Percentiles rank a stretch among this genome's conserved stretches.
phyloP scores from a whole-genome alignment of 2,888 invertebrate species.

The Acanthosepion lycidas region DNA sequence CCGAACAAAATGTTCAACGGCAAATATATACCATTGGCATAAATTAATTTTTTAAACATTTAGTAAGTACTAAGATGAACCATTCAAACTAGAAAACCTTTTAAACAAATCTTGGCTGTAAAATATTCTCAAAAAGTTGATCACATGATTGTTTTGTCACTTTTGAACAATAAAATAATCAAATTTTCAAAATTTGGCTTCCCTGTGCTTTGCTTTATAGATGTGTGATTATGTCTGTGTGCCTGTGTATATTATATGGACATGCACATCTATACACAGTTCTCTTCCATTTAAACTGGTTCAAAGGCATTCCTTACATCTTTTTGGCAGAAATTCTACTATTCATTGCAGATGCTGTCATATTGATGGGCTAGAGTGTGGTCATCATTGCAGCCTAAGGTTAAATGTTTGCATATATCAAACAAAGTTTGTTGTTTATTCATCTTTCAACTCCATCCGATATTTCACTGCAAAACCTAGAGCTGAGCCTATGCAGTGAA shows the following conservation, averaged over 20 bases:
- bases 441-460: conserved; percentile 39
- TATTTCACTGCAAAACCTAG: not conserved
- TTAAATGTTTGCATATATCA: conserved; percentile 2
- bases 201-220: not conserved
- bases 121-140: not conserved
- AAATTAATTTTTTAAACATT: not conserved
- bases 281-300: not conserved
- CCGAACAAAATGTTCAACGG: conserved; percentile 33
- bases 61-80: not conserved
- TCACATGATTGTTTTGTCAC: not conserved
- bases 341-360: not conserved
- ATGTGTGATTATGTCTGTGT: not conserved
- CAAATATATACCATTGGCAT: not conserved
- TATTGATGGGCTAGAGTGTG: not conserved
- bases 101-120: not conserved
- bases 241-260: not conserved
- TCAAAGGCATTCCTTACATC: conserved; percentile 43
- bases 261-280: not conserved
- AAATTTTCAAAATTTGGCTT: not conserved
- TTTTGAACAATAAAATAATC: not conserved
- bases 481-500: conserved; percentile 33
- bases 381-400: conserved; percentile 33
- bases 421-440: not conserved
- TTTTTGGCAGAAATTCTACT: not conserved
- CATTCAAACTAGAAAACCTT: not conserved